A percentile compares a stretch with the other conserved stretches of the same genome.
Conservation (phyloP, 2,113 vertebrate genomes). For the Atlantisia rogersi region DNA sequence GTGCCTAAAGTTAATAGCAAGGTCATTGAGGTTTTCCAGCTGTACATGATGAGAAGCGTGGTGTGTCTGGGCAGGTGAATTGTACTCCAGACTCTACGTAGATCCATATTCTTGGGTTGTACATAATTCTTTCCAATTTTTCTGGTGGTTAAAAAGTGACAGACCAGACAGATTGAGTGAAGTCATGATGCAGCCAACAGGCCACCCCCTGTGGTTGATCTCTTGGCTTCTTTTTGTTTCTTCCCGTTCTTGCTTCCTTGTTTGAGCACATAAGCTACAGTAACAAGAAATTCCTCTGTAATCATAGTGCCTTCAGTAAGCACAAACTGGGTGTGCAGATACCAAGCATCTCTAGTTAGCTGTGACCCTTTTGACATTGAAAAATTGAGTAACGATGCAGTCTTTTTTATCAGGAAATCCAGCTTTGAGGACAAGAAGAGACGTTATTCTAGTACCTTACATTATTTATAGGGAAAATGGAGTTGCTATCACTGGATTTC, state of each 20-base stretch:
- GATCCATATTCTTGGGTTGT: background rate
- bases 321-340: background rate
- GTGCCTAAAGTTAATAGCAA: background rate
- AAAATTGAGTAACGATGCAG: background rate
- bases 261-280: background rate
- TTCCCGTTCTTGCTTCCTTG: fast-evolving
- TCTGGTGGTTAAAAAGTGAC: background rate
- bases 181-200: background rate
- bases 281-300: background rate
- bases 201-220: background rate
- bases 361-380: background rate
- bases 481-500: background rate
- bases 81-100: background rate
- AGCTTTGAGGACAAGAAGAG: background rate
- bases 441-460: background rate
- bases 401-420: background rate
- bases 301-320: background rate
- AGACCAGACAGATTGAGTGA: background rate
- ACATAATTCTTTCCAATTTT: background rate
- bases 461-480: background rate
- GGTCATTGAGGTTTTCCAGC: background rate
- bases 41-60: background rate
- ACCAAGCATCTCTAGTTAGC: background rate
- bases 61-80: background rate
- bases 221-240: background rate